Conservation (phyloP, 2,113 vertebrate genomes). For the Lycaon pictus region DNA sequence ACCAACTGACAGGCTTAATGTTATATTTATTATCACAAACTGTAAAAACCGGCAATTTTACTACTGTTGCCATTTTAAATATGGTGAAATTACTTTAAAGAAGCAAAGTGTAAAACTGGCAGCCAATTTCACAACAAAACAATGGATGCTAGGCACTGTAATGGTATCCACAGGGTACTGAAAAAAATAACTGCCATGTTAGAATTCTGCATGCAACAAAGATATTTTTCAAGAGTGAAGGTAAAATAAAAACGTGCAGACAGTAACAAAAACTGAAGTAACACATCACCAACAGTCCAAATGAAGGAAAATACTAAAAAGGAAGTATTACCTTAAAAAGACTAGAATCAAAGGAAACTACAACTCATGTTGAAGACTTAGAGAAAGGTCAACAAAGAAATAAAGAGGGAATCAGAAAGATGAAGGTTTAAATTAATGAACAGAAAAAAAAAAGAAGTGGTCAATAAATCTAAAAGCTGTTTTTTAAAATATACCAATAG, state of each 20-base stretch:
- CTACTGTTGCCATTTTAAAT: not conserved
- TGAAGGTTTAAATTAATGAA: not conserved
- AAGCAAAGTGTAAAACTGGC: not conserved
- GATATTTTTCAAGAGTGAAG: slow-evolving; percentile 7
- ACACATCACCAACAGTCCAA: not conserved
- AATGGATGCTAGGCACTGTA: not conserved
- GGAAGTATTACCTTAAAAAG: not conserved
- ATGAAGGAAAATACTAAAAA: not conserved
- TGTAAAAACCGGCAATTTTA: not conserved
- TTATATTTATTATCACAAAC: not conserved
- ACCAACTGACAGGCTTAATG: not conserved
- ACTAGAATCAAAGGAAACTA: not conserved
- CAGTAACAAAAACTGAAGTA: slow-evolving; percentile 12
- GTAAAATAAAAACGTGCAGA: not conserved
- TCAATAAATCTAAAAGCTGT: not conserved
- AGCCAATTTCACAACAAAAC: not conserved
- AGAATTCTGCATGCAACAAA: not conserved
- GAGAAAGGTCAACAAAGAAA: not conserved
- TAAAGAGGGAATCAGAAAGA: not conserved
- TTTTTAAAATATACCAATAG: not conserved
- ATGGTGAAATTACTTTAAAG: not conserved
- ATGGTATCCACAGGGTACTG: not conserved
- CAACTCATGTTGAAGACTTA: not conserved
- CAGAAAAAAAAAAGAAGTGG: not conserved
- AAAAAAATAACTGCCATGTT: not conserved